These are phyloP conservation scores for Steatornis caripensis DNA, from an alignment of 2,113 vertebrate species.

Conservation along the genomic window DNA sequence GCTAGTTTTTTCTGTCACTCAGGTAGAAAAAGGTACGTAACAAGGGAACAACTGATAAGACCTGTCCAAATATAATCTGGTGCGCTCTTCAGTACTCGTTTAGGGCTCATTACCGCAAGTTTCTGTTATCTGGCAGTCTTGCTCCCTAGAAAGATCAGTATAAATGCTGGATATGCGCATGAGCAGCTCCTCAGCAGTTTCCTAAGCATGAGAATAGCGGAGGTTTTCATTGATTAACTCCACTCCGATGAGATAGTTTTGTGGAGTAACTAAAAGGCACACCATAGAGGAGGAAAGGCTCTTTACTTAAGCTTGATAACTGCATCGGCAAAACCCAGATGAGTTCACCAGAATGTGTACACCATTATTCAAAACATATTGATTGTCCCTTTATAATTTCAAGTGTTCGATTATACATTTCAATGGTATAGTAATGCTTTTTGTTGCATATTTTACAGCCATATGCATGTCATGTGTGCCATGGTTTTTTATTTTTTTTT, in stretches of 20 bases:
- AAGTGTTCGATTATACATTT: not conserved
- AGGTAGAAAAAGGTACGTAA: not conserved
- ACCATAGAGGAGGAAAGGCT: not conserved
- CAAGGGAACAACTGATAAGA: not conserved
- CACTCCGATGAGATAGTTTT: accelerated
- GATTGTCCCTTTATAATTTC: not conserved
- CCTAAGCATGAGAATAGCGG: accelerated
- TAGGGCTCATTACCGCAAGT: not conserved
- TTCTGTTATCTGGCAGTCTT: not conserved
- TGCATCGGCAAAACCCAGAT: not conserved
- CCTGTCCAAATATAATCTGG: too few relatives aligned
- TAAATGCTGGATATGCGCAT: not conserved
- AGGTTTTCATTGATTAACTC: not conserved
- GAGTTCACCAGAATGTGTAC: not conserved
- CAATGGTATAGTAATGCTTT: not conserved
- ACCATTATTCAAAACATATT: not conserved
- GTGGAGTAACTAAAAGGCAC: not conserved
- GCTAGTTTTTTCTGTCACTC: not conserved
- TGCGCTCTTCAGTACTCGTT: not conserved
- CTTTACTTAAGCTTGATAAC: not conserved
- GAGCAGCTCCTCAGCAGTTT: not conserved
- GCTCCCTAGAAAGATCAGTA: accelerated
- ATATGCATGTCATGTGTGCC: not conserved
- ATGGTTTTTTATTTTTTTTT: not conserved
- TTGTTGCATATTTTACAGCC: not conserved